Evolutionary conservation across 2,888 invertebrate species (phyloP), one percentile per base, ranked within the genome.

Genomic region (Agrypnus murinus): DNA sequence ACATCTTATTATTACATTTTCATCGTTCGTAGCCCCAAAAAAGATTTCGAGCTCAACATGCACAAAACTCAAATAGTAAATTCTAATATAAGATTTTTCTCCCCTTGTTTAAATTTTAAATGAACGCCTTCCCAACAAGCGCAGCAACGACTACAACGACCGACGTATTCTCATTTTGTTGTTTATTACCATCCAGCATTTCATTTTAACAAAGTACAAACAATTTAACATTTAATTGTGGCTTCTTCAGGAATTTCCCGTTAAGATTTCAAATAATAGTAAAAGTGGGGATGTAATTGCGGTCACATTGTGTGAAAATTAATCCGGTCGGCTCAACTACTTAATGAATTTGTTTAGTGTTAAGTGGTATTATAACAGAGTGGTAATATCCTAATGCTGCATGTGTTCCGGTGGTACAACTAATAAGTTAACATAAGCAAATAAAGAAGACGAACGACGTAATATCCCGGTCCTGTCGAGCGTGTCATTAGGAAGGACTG

Each of bases 401-500:
- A 55, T 62, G 43, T 62, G 62, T 68, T 50, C 53, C 55, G 69
- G 58, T 14, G 34, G 63, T 57, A 48, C 63, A 46, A 25, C n/a
- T n/a, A 60, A 36, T 31, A 62, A 69, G 63, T 63, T 69, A 64
- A 58, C 63, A 64, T 69, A 69, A 69, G 58, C 62, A 65, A 65
- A 62, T 62, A 70, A 65, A 62, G 60, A 62, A 66, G 59, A 63
- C 77, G 77, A 70, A 77, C 74, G 77, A 76, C 75, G 79, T 77
- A 81, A 81, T 80, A 80, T 80, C 79, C 80, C 76, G 77, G 78
- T 78, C 76, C 78, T 78, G 77, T 71, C 80, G 81, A 80, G 79
- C 79, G 81, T 80, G 86, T 86, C 86, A 85, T 85, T 84, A 83
- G 78, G 79, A 80, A 78, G 80, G 80, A 84, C 81, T 80, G 81